A percentile compares a stretch with the other conserved stretches of the same genome.
Evolutionary conservation across 2,888 invertebrate species (phyloP).

Genomic region (Drosophila fulvimacula): DNA sequence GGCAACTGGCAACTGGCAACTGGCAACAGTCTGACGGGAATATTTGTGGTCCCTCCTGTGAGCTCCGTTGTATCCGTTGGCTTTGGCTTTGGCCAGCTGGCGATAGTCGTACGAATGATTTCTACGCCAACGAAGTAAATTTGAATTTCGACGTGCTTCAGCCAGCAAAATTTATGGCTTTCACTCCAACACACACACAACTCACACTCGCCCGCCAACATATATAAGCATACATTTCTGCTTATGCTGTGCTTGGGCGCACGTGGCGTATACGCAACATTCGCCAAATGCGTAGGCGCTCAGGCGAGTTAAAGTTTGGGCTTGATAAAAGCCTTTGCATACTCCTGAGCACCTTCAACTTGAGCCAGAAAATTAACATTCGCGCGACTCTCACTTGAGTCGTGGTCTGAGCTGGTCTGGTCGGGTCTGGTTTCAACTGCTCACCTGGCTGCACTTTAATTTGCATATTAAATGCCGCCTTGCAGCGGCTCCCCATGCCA

Average conservation of each 20-base stretch:
- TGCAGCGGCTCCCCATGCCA: conserved; percentile 21
- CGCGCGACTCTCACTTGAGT: conserved; percentile 10
- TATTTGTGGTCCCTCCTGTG: conserved; percentile 22
- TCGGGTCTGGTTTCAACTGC: conserved; percentile 1
- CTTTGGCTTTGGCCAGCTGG: conserved; percentile 32
- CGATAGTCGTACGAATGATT: conserved; percentile 33
- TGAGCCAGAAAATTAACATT: conserved; percentile 29
- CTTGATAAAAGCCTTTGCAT: conserved; percentile 28
- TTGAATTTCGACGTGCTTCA: conserved; percentile 65
- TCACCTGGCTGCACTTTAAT: conserved; percentile 53
- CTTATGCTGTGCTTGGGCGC: conserved; percentile 52
- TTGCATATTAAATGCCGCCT: conserved; percentile 56
- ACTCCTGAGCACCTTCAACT: conserved; percentile 22
- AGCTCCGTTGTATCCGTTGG: conserved; percentile 35
- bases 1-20: conserved; percentile 7
- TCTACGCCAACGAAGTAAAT: conserved; percentile 56
- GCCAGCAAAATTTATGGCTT: conserved; percentile 63
- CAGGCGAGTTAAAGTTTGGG: conserved; percentile 36
- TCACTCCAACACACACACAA: conserved; percentile 26
- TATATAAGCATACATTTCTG: conserved; percentile 3
- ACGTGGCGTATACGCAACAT: conserved; percentile 57
- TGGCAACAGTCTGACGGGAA: conserved; percentile 28
- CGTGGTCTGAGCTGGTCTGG: neutral
- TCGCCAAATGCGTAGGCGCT: conserved; percentile 18
- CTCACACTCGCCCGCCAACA: conserved; percentile 15